These are phyloP conservation scores for Gracilinanus agilis DNA, from an alignment of 2,113 vertebrate genomes.

Conservation along the genomic window DNA sequence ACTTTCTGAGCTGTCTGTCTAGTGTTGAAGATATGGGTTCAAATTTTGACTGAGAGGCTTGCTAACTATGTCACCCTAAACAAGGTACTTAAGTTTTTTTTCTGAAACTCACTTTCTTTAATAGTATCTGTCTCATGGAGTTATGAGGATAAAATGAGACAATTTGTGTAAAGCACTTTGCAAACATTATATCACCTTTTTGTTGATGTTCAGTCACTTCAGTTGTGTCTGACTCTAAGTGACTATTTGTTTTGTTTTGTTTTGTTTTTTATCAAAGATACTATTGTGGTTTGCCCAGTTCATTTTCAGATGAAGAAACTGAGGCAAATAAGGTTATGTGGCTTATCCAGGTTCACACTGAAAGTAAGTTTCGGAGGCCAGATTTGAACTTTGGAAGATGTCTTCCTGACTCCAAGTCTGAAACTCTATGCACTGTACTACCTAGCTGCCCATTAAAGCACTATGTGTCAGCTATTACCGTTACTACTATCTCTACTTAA, in stretches of 20 bases:
- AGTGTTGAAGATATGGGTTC: neutral
- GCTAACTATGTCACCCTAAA: neutral
- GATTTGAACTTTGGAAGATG: no score
- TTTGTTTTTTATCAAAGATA: neutral
- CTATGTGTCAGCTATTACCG: no score
- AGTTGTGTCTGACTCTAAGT: no score
- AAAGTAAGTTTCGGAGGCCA: no score
- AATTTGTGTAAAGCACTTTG: neutral
- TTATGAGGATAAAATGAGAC: neutral
- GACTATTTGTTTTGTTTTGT: neutral
- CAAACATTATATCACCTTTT: neutral
- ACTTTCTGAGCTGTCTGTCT: neutral
- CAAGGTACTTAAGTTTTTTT: neutral
- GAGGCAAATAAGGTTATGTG: neutral
- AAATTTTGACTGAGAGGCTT: neutral
- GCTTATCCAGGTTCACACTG: neutral
- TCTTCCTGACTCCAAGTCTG: no score
- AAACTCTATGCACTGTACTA: no score
- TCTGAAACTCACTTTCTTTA: neutral
- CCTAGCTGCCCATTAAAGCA: no score
- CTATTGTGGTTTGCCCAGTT: neutral
- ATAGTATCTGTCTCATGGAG: neutral
- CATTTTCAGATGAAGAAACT: neutral
- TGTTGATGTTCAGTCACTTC: no score
- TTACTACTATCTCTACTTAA: no score